Evolutionary conservation across 2,113 vertebrate species (phyloP), one percentile per base, ranked within the genome.

Genomic region (Psophia crepitans): DNA sequence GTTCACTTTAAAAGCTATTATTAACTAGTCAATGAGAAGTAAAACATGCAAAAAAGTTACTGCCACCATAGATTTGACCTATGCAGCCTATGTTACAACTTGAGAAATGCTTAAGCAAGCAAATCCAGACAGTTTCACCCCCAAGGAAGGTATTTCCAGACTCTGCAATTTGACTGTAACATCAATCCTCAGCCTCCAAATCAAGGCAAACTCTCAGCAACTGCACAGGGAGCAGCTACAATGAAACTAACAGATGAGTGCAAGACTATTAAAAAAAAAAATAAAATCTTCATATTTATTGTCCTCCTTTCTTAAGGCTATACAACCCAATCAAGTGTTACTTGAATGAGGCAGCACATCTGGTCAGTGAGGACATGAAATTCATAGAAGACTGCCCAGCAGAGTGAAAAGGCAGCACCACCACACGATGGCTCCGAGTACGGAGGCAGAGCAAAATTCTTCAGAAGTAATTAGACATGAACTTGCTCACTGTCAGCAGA

Each of bases 401-500:
- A 84, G 33, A 53, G 6, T 26, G 60, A 53, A 39, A 54, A 82
- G 15, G 61, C 78, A 15, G 33, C 44, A 90, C 7, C 8, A 33
- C 8, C 22, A 39, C 19, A 19, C 1, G 33, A 65, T 15, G 22
- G 78, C 48, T 87, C 63, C 20, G 0, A 91, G 66, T 14, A 87
- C 0, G 1, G 43, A 87, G 27, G 33, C 35, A 88, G 15, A 82
- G 54, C 35, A 57, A 69, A 32, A 69, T 30, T 90, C 87, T 91
- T 83, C 74, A 7, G 58, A 90, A 76, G 48, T 65, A 91, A 83
- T 88, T 91, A 76, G 61, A 85, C 64, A 56, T n/a, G 51, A 95
- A 89, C 82, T 94, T 80, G 26, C 51, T 93, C 58, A 19, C 37
- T 95, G 71, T 71, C 86, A 96, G 96, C 91, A 96, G 76, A 90